Percentiles rank a stretch among this genome's conserved stretches.
Evolutionary conservation across 2,888 invertebrate genomes (phyloP).

Genomic region (Orchesellides sinensis): DNA sequence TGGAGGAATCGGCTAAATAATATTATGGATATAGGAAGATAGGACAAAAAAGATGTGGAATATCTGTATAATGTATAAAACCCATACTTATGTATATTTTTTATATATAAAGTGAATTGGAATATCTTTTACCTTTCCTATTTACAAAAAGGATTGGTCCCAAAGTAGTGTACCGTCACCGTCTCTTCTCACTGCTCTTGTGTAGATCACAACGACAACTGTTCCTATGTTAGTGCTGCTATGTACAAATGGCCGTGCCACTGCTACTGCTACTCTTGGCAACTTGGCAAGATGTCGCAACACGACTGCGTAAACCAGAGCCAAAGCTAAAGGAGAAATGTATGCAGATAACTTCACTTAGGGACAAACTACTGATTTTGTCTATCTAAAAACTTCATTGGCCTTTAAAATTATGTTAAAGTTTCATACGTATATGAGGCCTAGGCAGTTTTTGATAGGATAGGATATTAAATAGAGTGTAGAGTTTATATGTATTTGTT

Average conservation of each 20-base stretch:
- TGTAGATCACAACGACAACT: background rate
- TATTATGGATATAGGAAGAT: background rate
- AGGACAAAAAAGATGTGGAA: background rate
- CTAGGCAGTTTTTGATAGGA: too few species aligned
- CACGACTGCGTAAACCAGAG: constrained; percentile 35
- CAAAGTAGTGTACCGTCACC: background rate
- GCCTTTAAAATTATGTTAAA: too few species aligned
- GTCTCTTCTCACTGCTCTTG: background rate
- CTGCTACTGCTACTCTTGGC: constrained; percentile 23
- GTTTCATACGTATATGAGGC: too few species aligned
- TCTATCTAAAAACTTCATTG: too few species aligned
- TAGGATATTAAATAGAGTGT: too few species aligned
- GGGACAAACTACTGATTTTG: too few species aligned
- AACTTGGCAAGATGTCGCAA: background rate
- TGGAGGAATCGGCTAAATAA: constrained; percentile 54
- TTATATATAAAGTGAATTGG: background rate
- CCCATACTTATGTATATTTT: background rate
- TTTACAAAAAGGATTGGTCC: background rate
- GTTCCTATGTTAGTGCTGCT: background rate
- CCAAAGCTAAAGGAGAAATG: background rate
- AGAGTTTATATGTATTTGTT: background rate
- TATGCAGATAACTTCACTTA: too few species aligned
- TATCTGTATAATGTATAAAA: background rate
- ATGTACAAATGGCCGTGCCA: background rate
- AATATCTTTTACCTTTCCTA: background rate